Evolutionary conservation across 2,797 vertebrate species (phyloP), one percentile per base, ranked within the genome.

Genomic region (Choloepus didactylus): DNA sequence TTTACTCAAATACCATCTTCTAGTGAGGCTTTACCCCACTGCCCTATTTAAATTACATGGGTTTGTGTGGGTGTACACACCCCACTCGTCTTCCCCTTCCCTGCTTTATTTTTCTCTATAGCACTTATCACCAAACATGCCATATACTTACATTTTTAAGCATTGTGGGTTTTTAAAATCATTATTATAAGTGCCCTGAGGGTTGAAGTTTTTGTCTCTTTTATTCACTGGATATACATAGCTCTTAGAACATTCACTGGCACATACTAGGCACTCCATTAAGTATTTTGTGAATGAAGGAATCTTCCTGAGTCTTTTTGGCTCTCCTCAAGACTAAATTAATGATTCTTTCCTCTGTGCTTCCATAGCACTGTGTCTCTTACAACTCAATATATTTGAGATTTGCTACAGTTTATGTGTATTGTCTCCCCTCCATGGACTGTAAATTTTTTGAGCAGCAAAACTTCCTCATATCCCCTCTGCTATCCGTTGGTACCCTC

Each of bases 71-170:
- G 46, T 7, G 8, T 25, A 31, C 49, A 38, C 44, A n/a, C 1
- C 14, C 9, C 14, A 19, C 44, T 60, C 29, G 14, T 6, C 41
- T 86, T 38, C 25, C 16, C 21, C 21, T 79, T 56, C 64, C 76
- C n/a, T 84, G 41, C 15, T 96, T 87, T 70, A 44, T 75, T 84
- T 92, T 87, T 66, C 70, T 80, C 59, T 54, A 16, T 21, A 73
- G 10, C 64, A 41, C 59, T 66, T 84, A n/a, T 44, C 56, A 23
- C 56, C 44, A 56, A 35, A 46, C 38, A 38, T 60, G 54, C 14
- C 12, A 12, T 25, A 31, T 44, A 56, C 41, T 87, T 75, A 10
- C n/a, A 69, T 49, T 89, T 92, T 73, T n/a, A 72, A 75, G 14
- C 41, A 7, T 35, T 41, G 1, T 66, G 19, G 6, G 29, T 67